Conservation (phyloP, 2,888 invertebrate species). For the Yponomeuta evonymella region DNA sequence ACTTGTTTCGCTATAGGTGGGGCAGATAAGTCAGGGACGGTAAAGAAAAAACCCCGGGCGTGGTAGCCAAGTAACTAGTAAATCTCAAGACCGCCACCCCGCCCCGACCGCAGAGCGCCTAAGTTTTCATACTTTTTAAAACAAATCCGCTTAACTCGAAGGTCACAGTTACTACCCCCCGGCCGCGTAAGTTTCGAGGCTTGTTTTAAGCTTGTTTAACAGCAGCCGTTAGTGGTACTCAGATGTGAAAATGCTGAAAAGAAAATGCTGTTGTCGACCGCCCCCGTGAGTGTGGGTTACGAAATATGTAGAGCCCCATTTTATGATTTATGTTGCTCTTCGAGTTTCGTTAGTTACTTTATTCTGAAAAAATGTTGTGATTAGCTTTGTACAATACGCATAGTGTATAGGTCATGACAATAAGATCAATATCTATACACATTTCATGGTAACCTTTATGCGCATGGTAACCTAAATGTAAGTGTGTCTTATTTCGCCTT, state of each 20-base stretch:
- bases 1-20: background rate
- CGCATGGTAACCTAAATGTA: no score
- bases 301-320: no score
- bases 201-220: background rate
- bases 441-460: no score
- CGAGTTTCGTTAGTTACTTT: no score
- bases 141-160: slow-evolving; percentile 3
- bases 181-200: background rate
- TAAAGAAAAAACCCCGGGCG: background rate
- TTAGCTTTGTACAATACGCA: no score
- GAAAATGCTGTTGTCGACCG: background rate
- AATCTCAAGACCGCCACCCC: background rate
- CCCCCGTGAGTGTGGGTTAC: background rate
- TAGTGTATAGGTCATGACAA: no score
- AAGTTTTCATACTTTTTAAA: background rate
- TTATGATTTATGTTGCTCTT: no score
- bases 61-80: background rate
- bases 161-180: background rate
- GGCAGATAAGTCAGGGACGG: background rate
- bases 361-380: no score
- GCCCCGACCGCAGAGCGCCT: background rate
- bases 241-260: background rate
- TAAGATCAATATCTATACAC: no score
- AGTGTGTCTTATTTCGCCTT: no score
- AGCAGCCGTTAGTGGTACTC: background rate